Base-by-base conservation (phyloP, 2,797 vertebrate genomes). In the Darevskia nairensis region DNA sequence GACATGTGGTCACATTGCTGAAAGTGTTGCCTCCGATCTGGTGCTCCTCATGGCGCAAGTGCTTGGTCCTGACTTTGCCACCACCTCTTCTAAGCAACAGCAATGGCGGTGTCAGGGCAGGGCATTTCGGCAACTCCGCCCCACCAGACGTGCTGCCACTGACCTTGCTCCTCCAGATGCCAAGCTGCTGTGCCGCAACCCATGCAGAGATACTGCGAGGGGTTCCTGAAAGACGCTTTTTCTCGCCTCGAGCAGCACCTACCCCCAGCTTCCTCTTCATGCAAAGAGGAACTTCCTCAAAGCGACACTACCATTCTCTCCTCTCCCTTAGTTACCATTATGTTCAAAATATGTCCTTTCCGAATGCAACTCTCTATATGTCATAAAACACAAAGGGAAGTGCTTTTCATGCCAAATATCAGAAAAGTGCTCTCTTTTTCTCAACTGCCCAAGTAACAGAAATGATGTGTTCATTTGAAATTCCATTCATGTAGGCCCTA, bases 401-500 rank as follows among this genome's bases (percentile, higher is more conserved):
- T 87, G 88, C 95, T 96, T 96, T 97, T 94, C 94, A 95, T 32
- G 89, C 95, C 96, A 96, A 97, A 96, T 96, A 95, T 96, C 95
- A 95, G 95, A 95, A 94, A 95, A 94, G 77, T 1, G 0, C 80
- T 96, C 95, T 94, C 88, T 94, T 90, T 90, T 96, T 96, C 92
- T 95, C 93, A 92, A 95, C 89, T 19, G 93, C 91, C 88, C 90
- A 83, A 96, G 91, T 94, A 93, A 93, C 95, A 94, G 94, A 94
- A 95, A 94, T 93, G 91, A 95, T 94, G 94, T 94, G 92, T 97
- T 97, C 94, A 96, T 97, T 97, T 96, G 91, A 95, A 95, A 97
- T 97, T 97, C 97, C 93, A 95, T 96, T 97, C 97, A 96, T 97
- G 97, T 95, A 95, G 95, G 82, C 95, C 93, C 96, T 97, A 97